phyloP scores from a whole-genome alignment of 2,888 invertebrate species.

The Epinotia ramella region DNA sequence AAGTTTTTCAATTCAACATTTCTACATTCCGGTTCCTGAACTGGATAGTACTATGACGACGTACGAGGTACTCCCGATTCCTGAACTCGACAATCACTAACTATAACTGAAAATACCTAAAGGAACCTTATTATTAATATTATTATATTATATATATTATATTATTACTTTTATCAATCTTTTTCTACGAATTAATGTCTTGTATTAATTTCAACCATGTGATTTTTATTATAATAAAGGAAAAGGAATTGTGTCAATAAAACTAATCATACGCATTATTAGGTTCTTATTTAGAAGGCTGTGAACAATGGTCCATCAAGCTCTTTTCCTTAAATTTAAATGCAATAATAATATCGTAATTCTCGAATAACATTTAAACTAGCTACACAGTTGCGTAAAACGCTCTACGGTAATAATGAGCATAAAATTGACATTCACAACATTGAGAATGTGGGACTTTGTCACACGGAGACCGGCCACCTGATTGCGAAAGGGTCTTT shows the following conservation, averaged over 20 bases:
- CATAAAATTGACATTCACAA: conserved; percentile 72
- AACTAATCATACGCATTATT: conserved; percentile 48
- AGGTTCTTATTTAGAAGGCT: conserved; percentile 68
- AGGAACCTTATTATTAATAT: no score
- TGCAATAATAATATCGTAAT: conserved; percentile 53
- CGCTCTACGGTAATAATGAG: conserved; percentile 69
- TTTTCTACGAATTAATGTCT: no score
- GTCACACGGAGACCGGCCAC: conserved; percentile 52
- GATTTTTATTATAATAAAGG: background rate
- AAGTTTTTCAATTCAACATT: no score
- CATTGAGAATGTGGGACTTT: conserved; percentile 63
- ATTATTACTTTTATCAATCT: no score
- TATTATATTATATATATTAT: no score
- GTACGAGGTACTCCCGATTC: no score
- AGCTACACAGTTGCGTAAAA: conserved; percentile 63
- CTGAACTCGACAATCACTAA: no score
- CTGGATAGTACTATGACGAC: no score
- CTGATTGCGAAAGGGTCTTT: background rate
- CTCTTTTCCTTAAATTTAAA: conserved; percentile 68
- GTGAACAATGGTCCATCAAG: conserved; percentile 83
- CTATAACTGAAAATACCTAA: no score
- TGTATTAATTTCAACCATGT: no score
- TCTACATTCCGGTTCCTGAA: no score
- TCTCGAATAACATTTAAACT: conserved; percentile 72
- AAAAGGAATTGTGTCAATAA: conserved; percentile 21